These are phyloP conservation scores for Choloepus hoffmanni DNA, from an alignment of 2,113 vertebrate species.

Conservation along the genomic window DNA sequence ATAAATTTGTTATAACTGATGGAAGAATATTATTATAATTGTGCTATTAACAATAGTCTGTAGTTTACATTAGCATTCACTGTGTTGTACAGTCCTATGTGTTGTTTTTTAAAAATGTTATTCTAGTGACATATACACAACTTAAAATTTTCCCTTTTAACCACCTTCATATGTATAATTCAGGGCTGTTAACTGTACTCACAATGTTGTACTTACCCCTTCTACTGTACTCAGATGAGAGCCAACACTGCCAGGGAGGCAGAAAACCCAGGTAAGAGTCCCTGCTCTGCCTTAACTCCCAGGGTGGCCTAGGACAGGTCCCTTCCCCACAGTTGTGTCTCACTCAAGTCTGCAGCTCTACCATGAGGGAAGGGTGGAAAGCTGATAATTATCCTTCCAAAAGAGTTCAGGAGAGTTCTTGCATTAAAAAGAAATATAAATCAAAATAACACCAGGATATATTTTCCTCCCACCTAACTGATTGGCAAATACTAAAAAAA, in stretches of 20 bases:
- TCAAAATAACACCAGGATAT: not conserved
- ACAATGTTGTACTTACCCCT: too few species aligned
- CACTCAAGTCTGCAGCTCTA: not conserved
- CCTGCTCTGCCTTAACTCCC: not conserved
- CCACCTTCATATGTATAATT: too few species aligned
- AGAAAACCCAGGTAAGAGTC: not conserved
- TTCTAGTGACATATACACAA: too few species aligned
- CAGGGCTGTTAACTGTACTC: too few species aligned
- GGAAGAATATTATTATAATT: too few species aligned
- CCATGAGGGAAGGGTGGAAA: rapidly evolving
- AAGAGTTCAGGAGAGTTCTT: not conserved
- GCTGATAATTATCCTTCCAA: not conserved
- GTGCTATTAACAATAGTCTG: too few species aligned
- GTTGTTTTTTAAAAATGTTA: too few species aligned
- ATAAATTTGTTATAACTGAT: too few species aligned
- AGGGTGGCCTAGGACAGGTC: not conserved
- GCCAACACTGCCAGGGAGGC: not conserved
- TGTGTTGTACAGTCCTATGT: too few species aligned
- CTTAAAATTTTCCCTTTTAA: too few species aligned
- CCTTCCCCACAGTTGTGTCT: not conserved
- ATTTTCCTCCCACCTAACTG: not conserved
- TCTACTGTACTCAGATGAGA: not conserved
- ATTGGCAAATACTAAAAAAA: not conserved
- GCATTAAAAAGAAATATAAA: not conserved
- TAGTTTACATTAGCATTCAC: too few species aligned